phyloP scores from a whole-genome alignment of 1,140 invertebrate genomes.

The Monochamus saltuarius region DNA sequence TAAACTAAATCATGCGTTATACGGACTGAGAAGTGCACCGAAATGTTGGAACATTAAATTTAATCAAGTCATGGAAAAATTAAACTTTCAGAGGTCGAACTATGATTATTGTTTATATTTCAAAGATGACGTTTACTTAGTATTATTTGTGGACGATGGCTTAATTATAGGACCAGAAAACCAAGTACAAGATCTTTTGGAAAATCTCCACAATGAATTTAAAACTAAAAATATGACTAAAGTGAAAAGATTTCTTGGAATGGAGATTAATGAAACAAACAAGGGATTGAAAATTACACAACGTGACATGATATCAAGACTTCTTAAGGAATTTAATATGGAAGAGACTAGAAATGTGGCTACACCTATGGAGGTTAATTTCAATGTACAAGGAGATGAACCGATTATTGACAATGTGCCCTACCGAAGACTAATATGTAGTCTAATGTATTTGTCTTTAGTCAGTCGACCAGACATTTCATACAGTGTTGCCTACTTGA shows the following conservation, averaged over 20 bases:
- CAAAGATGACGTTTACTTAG: slow-evolving; percentile 1
- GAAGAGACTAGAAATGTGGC: not conserved
- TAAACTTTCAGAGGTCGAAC: slow-evolving; percentile 9
- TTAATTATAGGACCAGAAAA: slow-evolving; percentile 10
- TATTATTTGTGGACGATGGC: slow-evolving; percentile 9
- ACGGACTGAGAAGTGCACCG: slow-evolving; percentile 19
- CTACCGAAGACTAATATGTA: slow-evolving; percentile 9
- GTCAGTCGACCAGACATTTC: slow-evolving; percentile 12
- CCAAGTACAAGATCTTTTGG: slow-evolving; percentile 3
- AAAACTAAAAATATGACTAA: too few relatives aligned
- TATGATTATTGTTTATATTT: slow-evolving; percentile 8
- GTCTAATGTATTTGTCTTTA: slow-evolving; percentile 8
- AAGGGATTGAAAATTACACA: slow-evolving; percentile 1
- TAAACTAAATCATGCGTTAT: slow-evolving; percentile 24
- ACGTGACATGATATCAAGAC: slow-evolving; percentile 3
- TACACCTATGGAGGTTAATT: not conserved
- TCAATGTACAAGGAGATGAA: slow-evolving; percentile 11
- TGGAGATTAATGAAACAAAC: slow-evolving; percentile 5
- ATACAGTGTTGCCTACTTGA: slow-evolving; percentile 6
- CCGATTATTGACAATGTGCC: slow-evolving; percentile 1
- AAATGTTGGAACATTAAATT: slow-evolving; percentile 22
- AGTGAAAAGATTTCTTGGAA: not conserved
- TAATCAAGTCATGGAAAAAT: slow-evolving; percentile 12
- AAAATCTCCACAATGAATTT: too few relatives aligned
- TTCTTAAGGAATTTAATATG: slow-evolving; percentile 4